Conservation (phyloP, 1,140 invertebrate species). For the Alviniconcha marisindica region DNA sequence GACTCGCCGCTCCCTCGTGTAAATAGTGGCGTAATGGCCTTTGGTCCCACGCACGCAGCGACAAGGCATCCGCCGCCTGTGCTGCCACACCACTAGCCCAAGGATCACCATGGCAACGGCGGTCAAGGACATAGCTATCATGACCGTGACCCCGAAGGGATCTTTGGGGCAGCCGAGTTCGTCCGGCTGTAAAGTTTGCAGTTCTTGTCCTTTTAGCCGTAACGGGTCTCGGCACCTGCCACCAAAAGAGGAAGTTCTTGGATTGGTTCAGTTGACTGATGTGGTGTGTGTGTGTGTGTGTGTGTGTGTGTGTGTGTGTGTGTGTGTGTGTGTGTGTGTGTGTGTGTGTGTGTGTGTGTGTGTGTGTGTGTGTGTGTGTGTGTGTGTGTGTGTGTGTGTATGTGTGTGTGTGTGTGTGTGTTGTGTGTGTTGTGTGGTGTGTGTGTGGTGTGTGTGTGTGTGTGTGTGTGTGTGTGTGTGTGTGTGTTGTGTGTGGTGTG, state of each 20-base stretch:
- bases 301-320: neutral
- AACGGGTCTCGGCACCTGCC: constrained; percentile 35
- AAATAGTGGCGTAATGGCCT: constrained; percentile 39
- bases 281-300: neutral
- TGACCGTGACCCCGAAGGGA: neutral
- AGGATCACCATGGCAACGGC: neutral
- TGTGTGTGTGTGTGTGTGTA: neutral
- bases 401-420: neutral
- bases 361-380: neutral
- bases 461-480: too few species aligned
- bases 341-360: neutral
- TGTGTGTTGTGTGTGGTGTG: too few species aligned
- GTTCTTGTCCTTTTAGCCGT: constrained; percentile 13
- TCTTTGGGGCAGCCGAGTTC: constrained; percentile 31
- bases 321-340: neutral
- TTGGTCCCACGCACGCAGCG: neutral
- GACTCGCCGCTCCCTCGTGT: constrained; percentile 22
- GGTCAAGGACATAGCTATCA: neutral
- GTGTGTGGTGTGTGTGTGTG: too few species aligned
- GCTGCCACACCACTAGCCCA: neutral
- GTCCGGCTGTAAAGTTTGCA: neutral
- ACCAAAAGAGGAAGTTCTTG: neutral
- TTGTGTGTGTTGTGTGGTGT: too few species aligned
- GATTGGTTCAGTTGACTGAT: too few species aligned
- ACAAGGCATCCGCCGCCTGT: neutral